Conservation (phyloP, 1,140 invertebrate species). For the Papilio dardanus region DNA sequence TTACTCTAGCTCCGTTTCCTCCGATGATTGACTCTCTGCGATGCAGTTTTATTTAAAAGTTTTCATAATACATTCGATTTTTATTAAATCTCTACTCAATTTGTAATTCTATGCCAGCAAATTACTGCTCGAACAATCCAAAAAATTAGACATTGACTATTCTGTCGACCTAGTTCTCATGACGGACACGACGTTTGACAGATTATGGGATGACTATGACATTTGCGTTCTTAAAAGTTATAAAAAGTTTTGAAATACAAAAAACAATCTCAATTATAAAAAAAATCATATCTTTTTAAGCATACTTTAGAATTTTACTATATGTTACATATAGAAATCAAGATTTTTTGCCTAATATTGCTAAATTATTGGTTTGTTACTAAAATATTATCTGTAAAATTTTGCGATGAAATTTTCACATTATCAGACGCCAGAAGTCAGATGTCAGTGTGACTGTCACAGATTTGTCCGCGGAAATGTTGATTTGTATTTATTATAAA, state of each 20-base stretch:
- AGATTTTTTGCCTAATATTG: too few species aligned
- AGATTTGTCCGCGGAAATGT: too few species aligned
- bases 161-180: slow-evolving; percentile 76
- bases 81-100: slow-evolving; percentile 40
- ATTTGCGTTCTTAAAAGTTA: slow-evolving; percentile 32
- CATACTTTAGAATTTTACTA: too few species aligned
- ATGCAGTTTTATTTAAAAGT: slow-evolving; percentile 52
- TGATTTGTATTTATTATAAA: too few species aligned
- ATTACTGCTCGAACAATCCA: slow-evolving; percentile 54
- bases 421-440: too few species aligned
- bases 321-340: too few species aligned
- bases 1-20: slow-evolving; percentile 63
- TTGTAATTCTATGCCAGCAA: slow-evolving; percentile 37
- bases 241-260: neutral
- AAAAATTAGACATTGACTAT: slow-evolving; percentile 58
- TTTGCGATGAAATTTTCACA: too few species aligned
- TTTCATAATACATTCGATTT: slow-evolving; percentile 55
- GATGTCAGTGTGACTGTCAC: too few species aligned
- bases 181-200: slow-evolving; percentile 57
- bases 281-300: too few species aligned
- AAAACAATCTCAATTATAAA: neutral
- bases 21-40: slow-evolving; percentile 40
- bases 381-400: too few species aligned
- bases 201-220: slow-evolving; percentile 48
- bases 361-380: too few species aligned